A percentile compares a stretch with the other conserved stretches of the same genome.
Conservation (phyloP, 2,888 invertebrate genomes). For the Drosophila neonasuta region DNA sequence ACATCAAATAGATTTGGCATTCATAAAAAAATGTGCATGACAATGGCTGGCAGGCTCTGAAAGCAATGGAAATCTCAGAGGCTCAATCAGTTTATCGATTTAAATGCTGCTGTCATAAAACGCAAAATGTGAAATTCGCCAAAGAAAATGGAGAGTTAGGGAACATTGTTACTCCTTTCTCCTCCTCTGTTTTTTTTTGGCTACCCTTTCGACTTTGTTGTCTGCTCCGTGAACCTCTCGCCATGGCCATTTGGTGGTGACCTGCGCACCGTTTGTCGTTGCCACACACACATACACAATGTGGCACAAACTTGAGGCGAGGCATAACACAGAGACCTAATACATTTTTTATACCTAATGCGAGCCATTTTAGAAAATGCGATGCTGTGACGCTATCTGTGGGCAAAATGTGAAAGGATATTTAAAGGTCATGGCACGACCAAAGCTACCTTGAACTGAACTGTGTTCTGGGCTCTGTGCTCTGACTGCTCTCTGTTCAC, state of each 20-base stretch:
- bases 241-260: conserved; percentile 20
- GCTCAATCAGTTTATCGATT: conserved; percentile 74
- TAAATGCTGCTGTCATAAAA: conserved; percentile 66
- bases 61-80: conserved; percentile 66
- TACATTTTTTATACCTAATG: conserved; percentile 71
- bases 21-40: conserved; percentile 15
- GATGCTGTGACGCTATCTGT: conserved; percentile 29
- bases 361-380: conserved; percentile 60
- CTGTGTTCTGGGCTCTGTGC: background rate
- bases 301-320: conserved; percentile 31
- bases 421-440: conserved; percentile 67
- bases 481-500: background rate
- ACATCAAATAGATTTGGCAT: conserved; percentile 25
- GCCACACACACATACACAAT: conserved; percentile 14
- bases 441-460: conserved; percentile 30
- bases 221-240: conserved; percentile 31
- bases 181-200: background rate
- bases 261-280: conserved; percentile 34
- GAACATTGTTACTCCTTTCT: background rate
- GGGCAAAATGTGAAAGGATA: conserved; percentile 63
- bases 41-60: conserved; percentile 36
- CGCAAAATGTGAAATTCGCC: conserved; percentile 39
- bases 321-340: conserved; percentile 62
- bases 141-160: background rate
- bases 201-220: conserved; percentile 37